Evolutionary conservation across 2,888 invertebrate species (phyloP).

Genomic region (Leptarthrus brevirostris): DNA sequence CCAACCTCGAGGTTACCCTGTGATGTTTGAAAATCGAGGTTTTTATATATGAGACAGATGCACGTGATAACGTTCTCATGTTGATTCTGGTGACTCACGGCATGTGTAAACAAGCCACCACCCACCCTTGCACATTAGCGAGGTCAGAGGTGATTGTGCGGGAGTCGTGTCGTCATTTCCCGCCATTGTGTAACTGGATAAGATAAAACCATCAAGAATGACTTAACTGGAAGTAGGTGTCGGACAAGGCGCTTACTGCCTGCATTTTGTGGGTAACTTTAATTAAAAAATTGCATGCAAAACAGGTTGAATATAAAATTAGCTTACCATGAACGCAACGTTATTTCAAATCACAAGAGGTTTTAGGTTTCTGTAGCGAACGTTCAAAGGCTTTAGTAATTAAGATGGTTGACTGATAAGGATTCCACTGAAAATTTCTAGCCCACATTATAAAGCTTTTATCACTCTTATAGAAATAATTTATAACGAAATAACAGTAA

Average conservation of each 20-base stretch:
- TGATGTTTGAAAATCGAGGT: conserved; percentile 26
- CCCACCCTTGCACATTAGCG: conserved; percentile 2
- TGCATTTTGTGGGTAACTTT: not conserved
- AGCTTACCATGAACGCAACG: not conserved
- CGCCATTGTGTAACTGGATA: conserved; percentile 18
- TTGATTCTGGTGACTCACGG: conserved; percentile 9
- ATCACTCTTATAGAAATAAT: too few species aligned
- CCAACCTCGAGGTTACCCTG: not conserved
- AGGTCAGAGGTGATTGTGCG: not conserved
- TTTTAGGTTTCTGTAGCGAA: too few species aligned
- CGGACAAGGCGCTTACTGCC: conserved; percentile 1
- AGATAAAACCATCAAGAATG: conserved; percentile 29
- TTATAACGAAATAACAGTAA: too few species aligned
- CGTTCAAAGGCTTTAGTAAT: conserved; percentile 12
- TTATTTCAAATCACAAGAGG: not conserved
- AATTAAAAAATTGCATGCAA: conserved; percentile 36
- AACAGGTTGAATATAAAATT: conserved; percentile 20
- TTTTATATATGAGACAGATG: conserved; percentile 37
- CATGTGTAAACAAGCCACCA: conserved; percentile 4
- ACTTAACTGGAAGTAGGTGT: conserved; percentile 30
- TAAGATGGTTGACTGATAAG: too few species aligned
- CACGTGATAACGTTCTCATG: conserved; percentile 28
- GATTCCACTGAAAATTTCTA: too few species aligned
- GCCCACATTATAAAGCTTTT: too few species aligned
- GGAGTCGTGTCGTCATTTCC: conserved; percentile 31